phyloP scores from a whole-genome alignment of 2,888 invertebrate species.

The Augiades crinisus region DNA sequence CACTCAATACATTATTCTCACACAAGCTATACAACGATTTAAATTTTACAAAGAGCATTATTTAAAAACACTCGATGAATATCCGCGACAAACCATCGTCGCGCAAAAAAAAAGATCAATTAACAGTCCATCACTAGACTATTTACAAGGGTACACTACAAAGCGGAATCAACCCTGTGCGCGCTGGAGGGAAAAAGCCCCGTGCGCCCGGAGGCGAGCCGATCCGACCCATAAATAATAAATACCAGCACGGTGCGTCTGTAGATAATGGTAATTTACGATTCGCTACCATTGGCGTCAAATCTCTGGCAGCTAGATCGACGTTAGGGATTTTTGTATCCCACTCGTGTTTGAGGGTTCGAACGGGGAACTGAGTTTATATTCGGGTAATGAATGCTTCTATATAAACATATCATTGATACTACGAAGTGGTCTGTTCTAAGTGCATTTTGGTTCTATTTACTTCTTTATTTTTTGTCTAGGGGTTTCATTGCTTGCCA shows the following conservation, averaged over 20 bases:
- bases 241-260: constrained; percentile 76
- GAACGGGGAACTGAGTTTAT: no score
- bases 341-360: not conserved
- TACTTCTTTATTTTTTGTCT: no score
- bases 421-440: no score
- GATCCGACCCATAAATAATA: constrained; percentile 80
- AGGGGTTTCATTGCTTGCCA: no score
- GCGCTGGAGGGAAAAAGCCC: constrained; percentile 60
- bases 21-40: no score
- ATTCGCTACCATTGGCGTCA: constrained; percentile 69
- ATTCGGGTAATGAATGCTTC: no score
- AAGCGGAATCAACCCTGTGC: constrained; percentile 46
- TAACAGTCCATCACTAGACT: constrained; percentile 18
- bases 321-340: constrained; percentile 46
- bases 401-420: no score
- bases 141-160: constrained; percentile 16
- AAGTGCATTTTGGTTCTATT: no score
- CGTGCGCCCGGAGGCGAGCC: constrained; percentile 63
- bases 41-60: no score
- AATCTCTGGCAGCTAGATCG: constrained; percentile 71
- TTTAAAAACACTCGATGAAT: not conserved
- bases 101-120: constrained; percentile 16
- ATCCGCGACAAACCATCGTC: not conserved
- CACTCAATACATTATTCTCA: no score
- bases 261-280: constrained; percentile 82